Evolutionary conservation across 2,888 invertebrate genomes (phyloP).

Genomic region (Lepetodrilus schrolli): DNA sequence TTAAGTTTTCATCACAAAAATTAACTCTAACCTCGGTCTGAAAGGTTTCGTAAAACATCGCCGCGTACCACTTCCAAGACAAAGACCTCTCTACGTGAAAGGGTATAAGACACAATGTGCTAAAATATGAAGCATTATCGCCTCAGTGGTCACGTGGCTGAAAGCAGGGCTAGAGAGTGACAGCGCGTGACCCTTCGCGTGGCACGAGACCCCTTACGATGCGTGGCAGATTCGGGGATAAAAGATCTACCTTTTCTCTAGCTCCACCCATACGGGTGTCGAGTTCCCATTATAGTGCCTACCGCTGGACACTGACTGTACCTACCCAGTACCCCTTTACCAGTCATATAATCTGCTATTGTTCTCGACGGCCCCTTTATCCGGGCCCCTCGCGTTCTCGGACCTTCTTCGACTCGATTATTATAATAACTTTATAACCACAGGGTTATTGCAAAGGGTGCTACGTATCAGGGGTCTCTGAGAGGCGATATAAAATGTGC

Average conservation of each 20-base stretch:
- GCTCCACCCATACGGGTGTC: not conserved
- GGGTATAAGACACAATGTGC: constrained; percentile 2
- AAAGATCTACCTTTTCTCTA: no score
- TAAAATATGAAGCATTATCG: not conserved
- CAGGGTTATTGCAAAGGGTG: not conserved
- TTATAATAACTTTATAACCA: constrained; percentile 14
- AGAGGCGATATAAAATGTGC: not conserved
- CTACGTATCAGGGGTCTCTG: not conserved
- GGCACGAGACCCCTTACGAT: not conserved
- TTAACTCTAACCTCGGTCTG: constrained; percentile 11
- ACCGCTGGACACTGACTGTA: not conserved
- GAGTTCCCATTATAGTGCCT: not conserved
- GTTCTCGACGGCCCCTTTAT: no score
- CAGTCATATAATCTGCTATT: no score
- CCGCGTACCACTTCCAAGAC: not conserved
- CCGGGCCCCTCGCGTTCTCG: no score
- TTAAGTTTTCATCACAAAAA: constrained; percentile 17
- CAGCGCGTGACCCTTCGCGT: not conserved
- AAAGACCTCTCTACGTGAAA: not conserved
- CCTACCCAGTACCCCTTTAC: not conserved
- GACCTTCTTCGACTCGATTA: not conserved
- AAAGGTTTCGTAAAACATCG: not conserved
- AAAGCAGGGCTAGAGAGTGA: not conserved
- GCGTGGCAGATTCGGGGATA: not conserved
- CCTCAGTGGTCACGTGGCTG: not conserved